Percentiles rank a stretch among this genome's conserved stretches.
phyloP scores from a whole-genome alignment of 2,888 invertebrate genomes.

The Ctena decussata region DNA sequence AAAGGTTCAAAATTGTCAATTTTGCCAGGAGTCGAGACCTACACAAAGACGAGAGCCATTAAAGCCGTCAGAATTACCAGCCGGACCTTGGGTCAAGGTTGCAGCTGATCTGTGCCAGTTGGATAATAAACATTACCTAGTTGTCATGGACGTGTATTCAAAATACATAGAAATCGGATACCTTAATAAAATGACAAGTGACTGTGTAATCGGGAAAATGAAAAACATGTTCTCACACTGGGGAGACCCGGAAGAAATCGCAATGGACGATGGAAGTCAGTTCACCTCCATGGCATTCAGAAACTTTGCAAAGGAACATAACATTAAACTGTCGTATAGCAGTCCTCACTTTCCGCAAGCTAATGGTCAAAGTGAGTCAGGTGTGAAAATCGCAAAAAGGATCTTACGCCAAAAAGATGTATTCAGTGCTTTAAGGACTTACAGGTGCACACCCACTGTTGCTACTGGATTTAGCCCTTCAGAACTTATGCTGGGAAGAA shows the following conservation, averaged over 20 bases:
- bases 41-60: slow-evolving; percentile 10
- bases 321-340: slow-evolving; percentile 14
- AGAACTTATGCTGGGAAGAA: slow-evolving; percentile 41
- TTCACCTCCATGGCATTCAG: slow-evolving; percentile 26
- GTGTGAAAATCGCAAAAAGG: slow-evolving; percentile 48
- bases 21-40: not conserved
- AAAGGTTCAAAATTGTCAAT: not conserved
- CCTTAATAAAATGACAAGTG: not conserved
- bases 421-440: slow-evolving; percentile 36
- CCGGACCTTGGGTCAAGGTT: slow-evolving; percentile 7
- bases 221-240: slow-evolving; percentile 12
- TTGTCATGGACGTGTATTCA: not conserved
- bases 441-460: slow-evolving; percentile 31
- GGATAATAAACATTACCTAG: not conserved
- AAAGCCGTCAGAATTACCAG: slow-evolving; percentile 3
- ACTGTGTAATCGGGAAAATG: not conserved
- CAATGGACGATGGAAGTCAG: slow-evolving; percentile 6
- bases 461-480: slow-evolving; percentile 36
- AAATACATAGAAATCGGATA: not conserved
- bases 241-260: slow-evolving; percentile 26
- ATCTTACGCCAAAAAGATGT: slow-evolving; percentile 46
- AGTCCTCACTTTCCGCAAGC: slow-evolving; percentile 44
- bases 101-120: slow-evolving; percentile 5
- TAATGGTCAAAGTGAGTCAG: slow-evolving; percentile 55
- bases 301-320: slow-evolving; percentile 36